Conservation (phyloP, 2,888 invertebrate genomes). For the Caenorhabditis doughertyi region DNA sequence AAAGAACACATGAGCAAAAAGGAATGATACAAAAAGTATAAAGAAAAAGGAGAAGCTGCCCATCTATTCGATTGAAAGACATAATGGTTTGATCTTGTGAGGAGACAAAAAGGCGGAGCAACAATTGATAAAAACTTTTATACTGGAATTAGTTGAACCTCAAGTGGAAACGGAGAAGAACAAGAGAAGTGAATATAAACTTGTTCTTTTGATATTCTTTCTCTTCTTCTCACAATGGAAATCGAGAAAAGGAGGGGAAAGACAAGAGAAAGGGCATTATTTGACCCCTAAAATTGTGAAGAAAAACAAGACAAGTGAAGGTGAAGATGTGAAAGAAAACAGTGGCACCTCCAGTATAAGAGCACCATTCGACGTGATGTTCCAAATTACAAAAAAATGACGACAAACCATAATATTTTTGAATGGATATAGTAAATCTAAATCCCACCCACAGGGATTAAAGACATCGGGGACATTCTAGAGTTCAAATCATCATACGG, state of each 20-base stretch:
- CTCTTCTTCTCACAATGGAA: not conserved
- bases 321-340: not conserved
- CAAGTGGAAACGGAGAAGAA: not conserved
- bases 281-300: conserved; percentile 11
- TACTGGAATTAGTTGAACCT: not conserved
- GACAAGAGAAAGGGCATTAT: conserved; percentile 2
- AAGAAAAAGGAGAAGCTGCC: conserved; percentile 19
- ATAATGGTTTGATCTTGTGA: conserved; percentile 29
- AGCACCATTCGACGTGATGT: too few relatives aligned
- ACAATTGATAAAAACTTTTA: conserved; percentile 16
- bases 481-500: conserved; percentile 53
- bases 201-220: conserved; percentile 35
- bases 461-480: conserved; percentile 17
- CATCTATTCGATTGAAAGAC: not conserved
- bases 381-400: too few relatives aligned
- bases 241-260: conserved; percentile 16
- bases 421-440: not conserved
- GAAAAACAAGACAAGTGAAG: conserved; percentile 17
- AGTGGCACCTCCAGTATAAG: too few relatives aligned
- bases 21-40: not conserved
- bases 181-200: conserved; percentile 10
- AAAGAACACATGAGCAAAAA: conserved; percentile 25
- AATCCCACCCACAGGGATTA: conserved; percentile 24
- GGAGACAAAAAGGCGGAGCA: not conserved
- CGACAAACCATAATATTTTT: too few relatives aligned